phyloP scores from a whole-genome alignment of 1,140 invertebrate species.

The Pentalonia nigronervosa region DNA sequence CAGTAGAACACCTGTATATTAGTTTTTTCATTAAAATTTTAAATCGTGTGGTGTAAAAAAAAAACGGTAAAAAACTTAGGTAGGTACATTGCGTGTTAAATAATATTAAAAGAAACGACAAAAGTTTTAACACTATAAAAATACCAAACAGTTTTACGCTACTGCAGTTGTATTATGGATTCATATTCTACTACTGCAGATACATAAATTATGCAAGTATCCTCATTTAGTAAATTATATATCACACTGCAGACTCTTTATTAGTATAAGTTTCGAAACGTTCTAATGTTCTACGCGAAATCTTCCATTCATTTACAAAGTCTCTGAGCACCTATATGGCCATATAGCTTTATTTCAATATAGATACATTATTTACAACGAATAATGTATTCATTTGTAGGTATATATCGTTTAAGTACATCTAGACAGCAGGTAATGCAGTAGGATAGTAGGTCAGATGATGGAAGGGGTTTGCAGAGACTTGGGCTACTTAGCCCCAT shows the following conservation, averaged over 20 bases:
- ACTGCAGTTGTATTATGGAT: not conserved
- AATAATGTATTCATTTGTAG: not conserved
- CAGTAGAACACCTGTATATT: not conserved
- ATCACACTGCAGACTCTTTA: not conserved
- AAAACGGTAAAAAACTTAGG: not conserved
- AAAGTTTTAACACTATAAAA: not conserved
- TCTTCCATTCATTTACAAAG: not conserved
- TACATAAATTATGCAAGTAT: slow-evolving; percentile 4
- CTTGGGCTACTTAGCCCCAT: not conserved
- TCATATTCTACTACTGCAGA: not conserved
- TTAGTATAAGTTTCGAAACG: not conserved
- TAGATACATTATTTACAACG: not conserved
- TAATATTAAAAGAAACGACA: not conserved
- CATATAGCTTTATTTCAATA: not conserved
- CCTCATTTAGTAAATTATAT: not conserved
- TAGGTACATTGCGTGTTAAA: not conserved
- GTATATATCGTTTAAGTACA: not conserved
- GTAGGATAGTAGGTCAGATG: not conserved
- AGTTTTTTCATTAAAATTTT: not conserved
- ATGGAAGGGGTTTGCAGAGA: not conserved
- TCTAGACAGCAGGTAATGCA: not conserved
- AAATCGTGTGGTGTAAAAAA: not conserved
- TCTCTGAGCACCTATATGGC: not conserved
- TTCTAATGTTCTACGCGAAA: not conserved
- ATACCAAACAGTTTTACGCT: not conserved